Evolutionary conservation across 2,888 invertebrate species (phyloP), one percentile per base, ranked within the genome.

Genomic region (Alloplasta piceator): DNA sequence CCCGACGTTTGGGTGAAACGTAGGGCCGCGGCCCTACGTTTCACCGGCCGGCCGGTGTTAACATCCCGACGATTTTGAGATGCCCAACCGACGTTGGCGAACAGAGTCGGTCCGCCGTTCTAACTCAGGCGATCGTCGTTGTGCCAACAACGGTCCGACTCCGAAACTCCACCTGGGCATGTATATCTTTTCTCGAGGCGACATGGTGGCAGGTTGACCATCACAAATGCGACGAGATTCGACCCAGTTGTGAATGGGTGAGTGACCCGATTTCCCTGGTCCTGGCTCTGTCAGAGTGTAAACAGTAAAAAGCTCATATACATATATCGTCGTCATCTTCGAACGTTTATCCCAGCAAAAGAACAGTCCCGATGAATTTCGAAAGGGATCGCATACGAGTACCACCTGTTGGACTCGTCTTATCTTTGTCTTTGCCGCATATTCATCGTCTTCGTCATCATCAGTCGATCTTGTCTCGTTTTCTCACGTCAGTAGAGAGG

Each of bases 211-310:
- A 64, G 61, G 36, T 80, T 70, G 58, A 55, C 16, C 50, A 26
- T 26, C 26, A 26, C 58, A 58, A 72, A 58, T 63, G 41, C 67
- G 63, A 81, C 52, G 81, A 72, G 70, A 76, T 82, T 86, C 85
- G 91, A 91, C 91, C 91, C 88, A 91, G 90, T 91, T 91, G 86
- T 88, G 91, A 90, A 91, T 90, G 88, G 91, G 90, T 89, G 89
- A 91, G 84, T 87, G 90, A 87, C 89, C 90, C 87, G 88, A 88
- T 90, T 90, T 86, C 78, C 84, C 83, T 83, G 80, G 36, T 68
- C 68, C 36, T 56, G 64, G 55, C 12, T 58, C 1, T 9, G 46
- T 38, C 12, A 14, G 41, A 12, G 14, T 46, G 12, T 56, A 43
- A 14, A 66, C 46, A 43, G 1, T 6, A 43, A 43, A 43, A 43